Evolutionary conservation across 1,140 invertebrate species (phyloP), one percentile per base, ranked within the genome.

Genomic region (Zaprionus davidi): DNA sequence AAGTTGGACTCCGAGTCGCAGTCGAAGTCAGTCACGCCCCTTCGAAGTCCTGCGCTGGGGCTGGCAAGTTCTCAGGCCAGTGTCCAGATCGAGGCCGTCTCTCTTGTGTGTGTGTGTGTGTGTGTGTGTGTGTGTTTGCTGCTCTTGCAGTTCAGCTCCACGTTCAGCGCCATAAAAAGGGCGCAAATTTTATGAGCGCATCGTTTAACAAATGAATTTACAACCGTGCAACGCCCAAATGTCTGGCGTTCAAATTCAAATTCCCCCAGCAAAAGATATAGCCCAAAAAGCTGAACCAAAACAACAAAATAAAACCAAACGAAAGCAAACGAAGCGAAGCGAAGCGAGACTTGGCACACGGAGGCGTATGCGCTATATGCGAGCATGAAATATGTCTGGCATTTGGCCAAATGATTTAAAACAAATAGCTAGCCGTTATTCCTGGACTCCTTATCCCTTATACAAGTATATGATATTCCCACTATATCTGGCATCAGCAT

Each of bases 121-220:
- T 22, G 22, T 22, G 22, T 20, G 20, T 20, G 20, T 20, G 20
- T 20, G 20, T 38, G 6, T 46, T 9, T 5, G 7, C 5, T 46
- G 24, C 31, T 55, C 34, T 34, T 31, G 59, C 60, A 34, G 60
- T 64, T 51, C 44, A 26, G 0, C 24, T 51, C 34, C 22, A 26
- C 53, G 34, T 59, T 26, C n/a, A 76, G 70, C 56, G 71, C 81
- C 81, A 69, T 90, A 79, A 90, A 90, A 85, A 90, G 85, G 82
- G 86, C 85, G 85, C 86, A 91, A 90, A 87, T 92, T 92, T 91
- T 92, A 92, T 92, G 91, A 92, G 82, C 82, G 81, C 88, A 90
- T 92, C 91, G 85, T 92, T 92, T 92, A 92, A 92, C 88, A 92
- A 92, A 92, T 92, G 91, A 92, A 92, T 92, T 92, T 92, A 92